Evolutionary conservation across 2,797 vertebrate genomes (phyloP).

Genomic region (Pampus argenteus): DNA sequence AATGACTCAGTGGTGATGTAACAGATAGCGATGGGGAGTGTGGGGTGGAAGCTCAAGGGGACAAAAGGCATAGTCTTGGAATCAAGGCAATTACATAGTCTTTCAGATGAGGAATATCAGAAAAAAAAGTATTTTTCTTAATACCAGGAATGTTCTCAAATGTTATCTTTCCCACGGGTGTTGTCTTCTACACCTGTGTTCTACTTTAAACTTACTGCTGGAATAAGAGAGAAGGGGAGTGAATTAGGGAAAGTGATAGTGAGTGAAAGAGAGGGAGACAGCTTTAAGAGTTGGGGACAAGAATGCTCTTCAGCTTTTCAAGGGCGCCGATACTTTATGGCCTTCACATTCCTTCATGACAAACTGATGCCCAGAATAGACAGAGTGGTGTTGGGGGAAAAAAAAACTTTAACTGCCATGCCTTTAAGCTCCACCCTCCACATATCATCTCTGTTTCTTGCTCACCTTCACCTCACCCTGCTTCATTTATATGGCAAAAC

Average conservation of each 20-base stretch:
- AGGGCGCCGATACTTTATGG: constrained; percentile 82
- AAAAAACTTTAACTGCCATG: constrained; percentile 60
- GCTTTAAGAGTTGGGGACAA: constrained; percentile 74
- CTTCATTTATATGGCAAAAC: constrained; percentile 72
- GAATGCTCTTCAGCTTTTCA: constrained; percentile 77
- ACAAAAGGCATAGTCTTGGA: constrained; percentile 66
- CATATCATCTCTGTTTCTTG: constrained; percentile 50
- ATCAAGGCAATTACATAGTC: constrained; percentile 72
- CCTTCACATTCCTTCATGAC: constrained; percentile 79
- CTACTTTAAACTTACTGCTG: constrained; percentile 68
- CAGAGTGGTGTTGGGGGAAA: constrained; percentile 45
- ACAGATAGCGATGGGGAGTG: constrained; percentile 56
- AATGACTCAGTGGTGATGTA: constrained; percentile 78
- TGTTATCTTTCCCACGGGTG: constrained; percentile 72
- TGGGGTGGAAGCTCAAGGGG: constrained; percentile 61
- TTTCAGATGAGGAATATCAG: constrained; percentile 60
- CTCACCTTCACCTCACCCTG: constrained; percentile 71
- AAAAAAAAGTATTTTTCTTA: constrained; percentile 57
- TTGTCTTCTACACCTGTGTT: constrained; percentile 75
- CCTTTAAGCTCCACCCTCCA: constrained; percentile 50
- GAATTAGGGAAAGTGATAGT: constrained; percentile 66
- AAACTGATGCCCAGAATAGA: constrained; percentile 79
- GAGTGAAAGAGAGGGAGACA: constrained; percentile 62
- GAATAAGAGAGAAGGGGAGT: constrained; percentile 57
- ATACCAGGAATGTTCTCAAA: constrained; percentile 74